Evolutionary conservation across 2,888 invertebrate species (phyloP).

Genomic region (Drosophila robusta): DNA sequence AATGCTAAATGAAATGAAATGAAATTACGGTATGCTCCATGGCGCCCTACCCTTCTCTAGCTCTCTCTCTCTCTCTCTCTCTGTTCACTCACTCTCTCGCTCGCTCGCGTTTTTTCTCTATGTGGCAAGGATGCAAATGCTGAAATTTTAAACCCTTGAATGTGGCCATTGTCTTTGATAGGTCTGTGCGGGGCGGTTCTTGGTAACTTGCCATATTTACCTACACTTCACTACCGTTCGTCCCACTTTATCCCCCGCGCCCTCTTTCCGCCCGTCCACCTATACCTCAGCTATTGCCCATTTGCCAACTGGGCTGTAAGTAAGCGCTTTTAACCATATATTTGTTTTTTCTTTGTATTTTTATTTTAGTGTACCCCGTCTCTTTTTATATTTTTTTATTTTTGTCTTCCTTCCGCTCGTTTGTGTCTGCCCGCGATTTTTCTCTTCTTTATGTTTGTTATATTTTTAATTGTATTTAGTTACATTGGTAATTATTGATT

Average conservation of each 20-base stretch:
- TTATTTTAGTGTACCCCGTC: constrained; percentile 29
- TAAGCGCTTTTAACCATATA: constrained; percentile 69
- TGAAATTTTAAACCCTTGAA: constrained; percentile 82
- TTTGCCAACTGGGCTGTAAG: constrained; percentile 79
- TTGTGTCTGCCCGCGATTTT: constrained; percentile 64
- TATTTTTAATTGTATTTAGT: constrained; percentile 74
- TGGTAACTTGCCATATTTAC: constrained; percentile 42
- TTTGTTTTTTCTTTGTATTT: constrained; percentile 26
- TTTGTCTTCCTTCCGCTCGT: constrained; percentile 60
- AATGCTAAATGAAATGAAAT: constrained; percentile 77
- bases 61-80: background rate
- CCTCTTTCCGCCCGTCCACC: background rate
- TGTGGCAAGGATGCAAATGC: constrained; percentile 68
- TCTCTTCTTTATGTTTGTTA: constrained; percentile 13
- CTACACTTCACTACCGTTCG: constrained; percentile 25
- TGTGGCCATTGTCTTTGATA: constrained; percentile 76
- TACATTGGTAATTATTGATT: constrained; percentile 75
- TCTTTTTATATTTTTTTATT: constrained; percentile 17
- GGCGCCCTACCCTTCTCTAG: constrained; percentile 1
- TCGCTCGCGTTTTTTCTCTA: background rate
- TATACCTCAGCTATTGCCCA: constrained; percentile 53
- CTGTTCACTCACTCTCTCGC: background rate
- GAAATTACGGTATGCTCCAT: constrained; percentile 63
- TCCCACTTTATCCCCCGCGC: background rate
- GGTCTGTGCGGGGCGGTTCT: constrained; percentile 28